phyloP scores from a whole-genome alignment of 2,113 vertebrate species.

The Opisthocomus hoazin region DNA sequence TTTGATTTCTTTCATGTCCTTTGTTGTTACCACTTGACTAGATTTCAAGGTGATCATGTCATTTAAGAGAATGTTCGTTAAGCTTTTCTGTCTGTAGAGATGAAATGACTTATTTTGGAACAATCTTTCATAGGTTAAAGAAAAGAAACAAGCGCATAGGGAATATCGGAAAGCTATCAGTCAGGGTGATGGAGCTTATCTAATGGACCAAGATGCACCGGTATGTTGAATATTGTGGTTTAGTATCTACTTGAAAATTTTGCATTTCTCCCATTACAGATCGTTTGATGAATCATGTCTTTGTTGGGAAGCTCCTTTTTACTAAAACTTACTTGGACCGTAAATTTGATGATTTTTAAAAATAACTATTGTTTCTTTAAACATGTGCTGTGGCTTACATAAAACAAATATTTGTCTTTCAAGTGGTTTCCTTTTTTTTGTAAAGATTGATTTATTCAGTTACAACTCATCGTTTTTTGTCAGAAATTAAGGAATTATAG shows the following conservation, averaged over 20 bases:
- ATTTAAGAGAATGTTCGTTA: neutral
- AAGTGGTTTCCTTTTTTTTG: neutral
- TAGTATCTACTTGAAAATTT: neutral
- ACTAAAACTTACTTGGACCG: neutral
- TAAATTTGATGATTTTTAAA: neutral
- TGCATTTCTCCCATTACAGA: neutral
- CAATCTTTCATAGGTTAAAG: constrained; percentile 78
- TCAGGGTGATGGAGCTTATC: constrained; percentile 82
- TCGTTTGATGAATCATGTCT: neutral
- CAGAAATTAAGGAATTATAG: neutral
- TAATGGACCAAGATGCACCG: constrained; percentile 86
- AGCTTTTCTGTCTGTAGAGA: neutral
- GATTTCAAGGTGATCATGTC: neutral
- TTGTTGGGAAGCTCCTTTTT: neutral
- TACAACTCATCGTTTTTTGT: neutral
- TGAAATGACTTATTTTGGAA: neutral
- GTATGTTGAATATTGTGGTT: constrained; percentile 47
- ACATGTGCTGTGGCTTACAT: neutral
- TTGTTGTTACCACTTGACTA: neutral
- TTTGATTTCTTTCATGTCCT: neutral
- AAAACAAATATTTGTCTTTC: neutral
- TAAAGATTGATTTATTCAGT: neutral
- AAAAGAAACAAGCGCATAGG: constrained; percentile 78
- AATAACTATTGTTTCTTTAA: neutral
- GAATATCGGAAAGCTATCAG: constrained; percentile 80